These are phyloP conservation scores for Mesocricetus auratus DNA, from an alignment of 2,113 vertebrate species.

Conservation along the genomic window DNA sequence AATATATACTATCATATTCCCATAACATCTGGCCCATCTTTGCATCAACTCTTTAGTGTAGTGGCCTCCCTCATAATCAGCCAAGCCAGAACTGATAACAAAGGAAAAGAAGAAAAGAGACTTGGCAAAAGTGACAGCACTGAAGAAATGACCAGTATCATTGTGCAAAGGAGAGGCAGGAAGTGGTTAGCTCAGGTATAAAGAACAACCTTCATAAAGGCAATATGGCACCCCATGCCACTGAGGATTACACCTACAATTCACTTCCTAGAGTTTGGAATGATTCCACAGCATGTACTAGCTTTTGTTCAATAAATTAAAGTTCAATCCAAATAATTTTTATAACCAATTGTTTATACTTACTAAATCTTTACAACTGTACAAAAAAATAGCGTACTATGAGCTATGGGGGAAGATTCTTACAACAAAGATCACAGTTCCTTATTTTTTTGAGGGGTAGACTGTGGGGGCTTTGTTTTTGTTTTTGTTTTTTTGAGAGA, in stretches of 20 bases:
- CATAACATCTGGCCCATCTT: background rate
- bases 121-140: conserved; percentile 23
- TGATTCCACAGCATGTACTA: background rate
- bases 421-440: background rate
- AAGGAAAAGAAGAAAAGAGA: conserved; percentile 51
- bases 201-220: conserved; percentile 20
- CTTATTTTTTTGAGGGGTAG: background rate
- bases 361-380: conserved; percentile 40
- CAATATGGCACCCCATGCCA: background rate
- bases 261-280: background rate
- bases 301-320: conserved; percentile 56
- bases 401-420: background rate
- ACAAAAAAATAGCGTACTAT: background rate
- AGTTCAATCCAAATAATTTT: conserved; percentile 49
- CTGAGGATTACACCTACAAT: background rate
- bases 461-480: background rate
- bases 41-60: background rate
- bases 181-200: background rate
- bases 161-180: background rate
- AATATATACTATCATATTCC: conserved; percentile 1
- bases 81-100: background rate
- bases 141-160: conserved; percentile 15
- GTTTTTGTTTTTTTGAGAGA: background rate
- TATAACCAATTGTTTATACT: conserved; percentile 26
- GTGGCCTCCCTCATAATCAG: background rate